These are phyloP conservation scores for Corythaixoides concolor DNA, from an alignment of 2,113 vertebrate species.

Conservation along the genomic window DNA sequence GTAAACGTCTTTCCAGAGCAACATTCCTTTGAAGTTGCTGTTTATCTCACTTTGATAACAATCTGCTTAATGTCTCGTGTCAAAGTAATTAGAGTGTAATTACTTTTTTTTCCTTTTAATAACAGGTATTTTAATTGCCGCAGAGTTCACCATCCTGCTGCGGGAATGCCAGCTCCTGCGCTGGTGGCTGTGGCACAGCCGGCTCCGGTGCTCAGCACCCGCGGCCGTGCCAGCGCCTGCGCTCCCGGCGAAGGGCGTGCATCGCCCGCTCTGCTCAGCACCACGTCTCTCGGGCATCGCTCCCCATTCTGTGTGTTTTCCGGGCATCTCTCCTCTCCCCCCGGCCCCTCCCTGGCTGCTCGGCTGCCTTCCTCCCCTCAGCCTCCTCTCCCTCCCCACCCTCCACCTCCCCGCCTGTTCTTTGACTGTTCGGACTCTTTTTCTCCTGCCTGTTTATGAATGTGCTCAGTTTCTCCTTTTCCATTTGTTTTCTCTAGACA, in stretches of 20 bases:
- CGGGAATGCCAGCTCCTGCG: slow-evolving; percentile 12
- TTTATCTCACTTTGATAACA: slow-evolving; percentile 68
- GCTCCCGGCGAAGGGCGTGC: accelerated
- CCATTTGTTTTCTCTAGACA: slow-evolving; percentile 49
- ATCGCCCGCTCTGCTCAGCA: accelerated
- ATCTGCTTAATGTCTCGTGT: slow-evolving; percentile 70
- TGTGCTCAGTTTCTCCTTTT: background rate
- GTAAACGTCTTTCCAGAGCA: background rate
- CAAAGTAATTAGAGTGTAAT: slow-evolving; percentile 69
- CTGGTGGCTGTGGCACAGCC: background rate
- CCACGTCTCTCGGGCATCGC: accelerated
- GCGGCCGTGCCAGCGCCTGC: accelerated
- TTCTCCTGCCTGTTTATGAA: background rate
- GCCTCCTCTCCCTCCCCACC: background rate
- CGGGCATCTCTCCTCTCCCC: background rate
- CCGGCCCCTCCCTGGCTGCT: background rate
- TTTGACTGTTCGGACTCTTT: background rate
- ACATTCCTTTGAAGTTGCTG: slow-evolving; percentile 56
- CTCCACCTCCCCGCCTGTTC: background rate
- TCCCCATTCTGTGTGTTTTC: background rate
- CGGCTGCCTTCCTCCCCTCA: background rate
- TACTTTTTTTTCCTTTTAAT: slow-evolving; percentile 38
- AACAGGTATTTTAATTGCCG: slow-evolving; percentile 60
- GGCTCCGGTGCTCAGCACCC: background rate
- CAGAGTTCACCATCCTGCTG: slow-evolving; percentile 37